Conservation (phyloP, 2,888 invertebrate species). For the Pseudococcus jackbeardsleyi region DNA sequence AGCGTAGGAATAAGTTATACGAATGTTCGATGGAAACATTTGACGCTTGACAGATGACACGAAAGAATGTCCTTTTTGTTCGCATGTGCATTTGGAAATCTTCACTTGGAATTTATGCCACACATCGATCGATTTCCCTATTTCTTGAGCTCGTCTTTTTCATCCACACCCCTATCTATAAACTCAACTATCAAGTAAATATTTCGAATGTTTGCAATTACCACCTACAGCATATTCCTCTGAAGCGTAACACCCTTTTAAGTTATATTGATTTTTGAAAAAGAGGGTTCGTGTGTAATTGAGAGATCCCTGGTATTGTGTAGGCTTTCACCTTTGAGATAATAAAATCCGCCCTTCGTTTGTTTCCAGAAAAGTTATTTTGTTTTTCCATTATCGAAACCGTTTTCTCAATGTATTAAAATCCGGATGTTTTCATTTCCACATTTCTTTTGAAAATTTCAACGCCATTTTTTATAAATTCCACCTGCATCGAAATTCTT, state of each 20-base stretch:
- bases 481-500: background rate
- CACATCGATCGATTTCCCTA: background rate
- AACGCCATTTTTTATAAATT: background rate
- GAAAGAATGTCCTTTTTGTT: background rate
- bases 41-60: background rate
- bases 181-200: background rate
- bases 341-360: conserved; percentile 35
- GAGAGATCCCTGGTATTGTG: background rate
- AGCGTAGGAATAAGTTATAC: background rate
- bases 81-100: background rate
- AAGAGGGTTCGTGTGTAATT: background rate
- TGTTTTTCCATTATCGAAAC: conserved; percentile 34
- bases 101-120: background rate
- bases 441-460: background rate
- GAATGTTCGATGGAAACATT: too few species aligned
- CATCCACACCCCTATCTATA: background rate
- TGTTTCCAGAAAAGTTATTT: conserved; percentile 3
- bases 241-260: background rate
- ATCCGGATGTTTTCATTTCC: background rate
- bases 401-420: background rate
- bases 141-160: background rate
- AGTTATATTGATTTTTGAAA: conserved; percentile 4
- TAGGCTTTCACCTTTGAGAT: background rate
- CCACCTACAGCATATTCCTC: background rate
- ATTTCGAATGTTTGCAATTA: conserved; percentile 8